Evolutionary conservation across 2,113 vertebrate species (phyloP), one percentile per base, ranked within the genome.

Genomic region (Ciconia stormi): DNA sequence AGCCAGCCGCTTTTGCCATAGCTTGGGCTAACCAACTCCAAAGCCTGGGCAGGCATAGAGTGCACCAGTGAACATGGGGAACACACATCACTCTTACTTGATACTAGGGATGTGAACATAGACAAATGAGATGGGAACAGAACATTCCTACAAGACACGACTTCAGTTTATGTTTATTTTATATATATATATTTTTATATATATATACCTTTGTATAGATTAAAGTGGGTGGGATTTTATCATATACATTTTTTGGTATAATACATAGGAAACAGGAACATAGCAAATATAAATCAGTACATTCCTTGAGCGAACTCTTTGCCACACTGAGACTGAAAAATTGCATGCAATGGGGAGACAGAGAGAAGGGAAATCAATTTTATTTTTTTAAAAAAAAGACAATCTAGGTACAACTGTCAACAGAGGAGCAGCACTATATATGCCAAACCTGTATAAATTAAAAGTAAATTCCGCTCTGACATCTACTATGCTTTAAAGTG

Each of bases 401-500:
- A 47, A 70, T 66, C 40, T 78, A 83, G 42, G 42, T 80, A 89
- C 73, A 97, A 92, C 83, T 82, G 65, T 86, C 40, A 74, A 85
- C 89, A 92, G 52, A 96, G 83, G 55, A 96, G 89, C 94, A 97
- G 90, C 94, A 87, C 93, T 95, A 66, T 34, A 55, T 47, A 86
- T 61, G 36, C 93, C 92, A 93, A 91, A 96, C 44, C 55, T 78
- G 63, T 87, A 96, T 94, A 96, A 97, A 97, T 96, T 96, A 97
- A 90, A 73, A 78, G 80, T 87, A 91, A 95, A 78, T 90, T 97
- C 80, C 97, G 96, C 93, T 95, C 96, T 87, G 87, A 95, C 59
- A 93, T 70, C 88, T 97, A 97, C 97, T 97, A 96, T 93, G 97
- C 97, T 95, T 96, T 97, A 97, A 97, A 98, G 98, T 99, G 98